Evolutionary conservation across 2,888 invertebrate species (phyloP).

Genomic region (Poecilus cupreus): DNA sequence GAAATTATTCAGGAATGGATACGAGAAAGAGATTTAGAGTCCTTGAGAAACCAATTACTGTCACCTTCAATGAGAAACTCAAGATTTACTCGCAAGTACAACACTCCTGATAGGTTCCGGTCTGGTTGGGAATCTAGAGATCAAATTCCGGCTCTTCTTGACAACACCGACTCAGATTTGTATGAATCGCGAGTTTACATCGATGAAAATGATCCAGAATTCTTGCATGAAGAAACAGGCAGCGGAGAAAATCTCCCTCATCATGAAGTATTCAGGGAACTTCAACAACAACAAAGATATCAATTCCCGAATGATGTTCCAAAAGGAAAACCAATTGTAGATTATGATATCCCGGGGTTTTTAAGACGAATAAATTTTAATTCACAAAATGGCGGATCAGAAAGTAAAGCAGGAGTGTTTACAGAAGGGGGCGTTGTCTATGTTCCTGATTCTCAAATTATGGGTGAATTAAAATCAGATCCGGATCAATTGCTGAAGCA

Average conservation of each 20-base stretch:
- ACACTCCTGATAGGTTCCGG: conserved; percentile 73
- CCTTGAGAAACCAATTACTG: conserved; percentile 71
- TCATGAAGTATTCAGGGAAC: conserved; percentile 63
- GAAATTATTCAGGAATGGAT: conserved; percentile 57
- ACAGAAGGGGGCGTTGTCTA: conserved; percentile 79
- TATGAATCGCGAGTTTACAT: conserved; percentile 77
- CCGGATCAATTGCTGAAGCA: conserved; percentile 63
- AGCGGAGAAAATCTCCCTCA: conserved; percentile 69
- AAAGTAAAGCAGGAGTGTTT: conserved; percentile 72
- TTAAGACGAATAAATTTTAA: conserved; percentile 57
- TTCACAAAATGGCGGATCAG: conserved; percentile 59
- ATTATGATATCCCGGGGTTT: conserved; percentile 60
- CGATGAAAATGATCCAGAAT: conserved; percentile 72
- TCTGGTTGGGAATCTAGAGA: conserved; percentile 72
- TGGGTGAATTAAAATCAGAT: conserved; percentile 62
- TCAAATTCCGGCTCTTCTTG: conserved; percentile 60
- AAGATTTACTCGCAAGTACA: conserved; percentile 71
- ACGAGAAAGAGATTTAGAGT: conserved; percentile 68
- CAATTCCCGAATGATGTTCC: conserved; percentile 52
- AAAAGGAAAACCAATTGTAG: conserved; percentile 57
- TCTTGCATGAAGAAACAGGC: conserved; percentile 66
- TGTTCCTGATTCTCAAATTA: conserved; percentile 69
- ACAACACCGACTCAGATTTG: conserved; percentile 67
- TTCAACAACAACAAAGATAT: conserved; percentile 61
- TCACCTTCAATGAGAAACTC: conserved; percentile 53